Percentiles rank a stretch among this genome's conserved stretches.
phyloP scores from a whole-genome alignment of 1,140 invertebrate genomes.

The Chlorops oryzae region DNA sequence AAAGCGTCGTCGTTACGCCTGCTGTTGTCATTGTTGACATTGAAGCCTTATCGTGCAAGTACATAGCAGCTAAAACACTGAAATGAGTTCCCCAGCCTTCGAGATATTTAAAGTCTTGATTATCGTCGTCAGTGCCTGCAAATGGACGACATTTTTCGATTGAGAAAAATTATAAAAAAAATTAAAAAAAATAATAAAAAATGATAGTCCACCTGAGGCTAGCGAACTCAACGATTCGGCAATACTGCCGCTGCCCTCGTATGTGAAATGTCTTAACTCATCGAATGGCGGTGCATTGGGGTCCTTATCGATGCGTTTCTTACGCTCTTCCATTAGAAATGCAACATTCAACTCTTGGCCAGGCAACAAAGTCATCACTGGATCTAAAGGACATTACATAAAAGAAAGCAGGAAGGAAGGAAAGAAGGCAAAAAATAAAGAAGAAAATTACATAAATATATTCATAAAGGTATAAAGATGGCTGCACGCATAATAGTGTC shows the following conservation, averaged over 20 bases:
- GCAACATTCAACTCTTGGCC: constrained; percentile 85
- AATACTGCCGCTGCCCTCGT: constrained; percentile 94
- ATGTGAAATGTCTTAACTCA: constrained; percentile 95
- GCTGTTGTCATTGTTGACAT: constrained; percentile 1
- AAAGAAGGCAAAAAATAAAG: constrained; percentile 62
- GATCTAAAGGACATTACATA: no score
- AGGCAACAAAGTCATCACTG: constrained; percentile 50
- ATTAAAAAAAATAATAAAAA: constrained; percentile 3
- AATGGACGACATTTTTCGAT: not conserved
- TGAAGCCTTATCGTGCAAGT: constrained; percentile 62
- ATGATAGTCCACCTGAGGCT: constrained; percentile 65
- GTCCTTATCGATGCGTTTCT: constrained; percentile 90
- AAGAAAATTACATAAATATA: not conserved
- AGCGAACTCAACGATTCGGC: constrained; percentile 94
- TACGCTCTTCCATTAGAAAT: constrained; percentile 92
- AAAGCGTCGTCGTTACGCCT: not conserved
- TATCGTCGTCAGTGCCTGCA: constrained; percentile 85
- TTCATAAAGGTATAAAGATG: constrained; percentile 9
- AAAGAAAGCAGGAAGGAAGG: constrained; percentile 41
- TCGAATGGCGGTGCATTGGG: constrained; percentile 94
- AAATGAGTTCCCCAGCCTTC: constrained; percentile 96
- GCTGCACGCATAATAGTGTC: not conserved
- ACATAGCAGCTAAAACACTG: constrained; percentile 94
- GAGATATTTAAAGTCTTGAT: constrained; percentile 95
- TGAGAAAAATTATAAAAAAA: not conserved